Base-by-base conservation (phyloP, 1,140 invertebrate genomes). In the Ephestia elutella region DNA sequence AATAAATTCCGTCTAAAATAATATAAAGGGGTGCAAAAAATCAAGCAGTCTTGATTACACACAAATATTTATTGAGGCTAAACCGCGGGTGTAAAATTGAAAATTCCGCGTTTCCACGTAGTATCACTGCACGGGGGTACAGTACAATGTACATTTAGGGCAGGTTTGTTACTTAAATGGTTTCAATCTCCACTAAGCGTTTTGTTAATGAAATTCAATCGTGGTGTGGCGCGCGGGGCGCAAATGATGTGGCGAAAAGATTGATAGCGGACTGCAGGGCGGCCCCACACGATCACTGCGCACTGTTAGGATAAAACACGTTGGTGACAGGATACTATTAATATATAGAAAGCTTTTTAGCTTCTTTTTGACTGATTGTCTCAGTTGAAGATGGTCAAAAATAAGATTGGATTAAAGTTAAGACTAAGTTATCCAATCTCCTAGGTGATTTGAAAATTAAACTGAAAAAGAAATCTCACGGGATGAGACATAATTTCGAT, bases 191-290 rank as follows among this genome's bases (percentile, higher is more conserved):
- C 75, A 82, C 83, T 87, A 87, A 87, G 83, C 85, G 85, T 80
- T 87, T 76, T 79, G 76, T 85, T 87, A 87, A 87, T 87, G 85
- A 86, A 86, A 87, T 85, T 86, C 82, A 86, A 87, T 86, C 77
- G 81, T 61, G 71, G 71, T 25, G 63, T 63, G 72, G 65, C 68
- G 61, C 66, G 80, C 71, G 75, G 77, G 75, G 80, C 78, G 80
- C 82, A 86, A 87, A 87, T 86, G 85, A 87, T 87, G 85, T 85
- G 85, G 82, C 80, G 73, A 75, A 73, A 81, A 86, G 85, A 87
- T 86, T 83, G 82, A 87, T 86, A 73, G 78, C 64, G 68, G 63
- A 13, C 50, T 25, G 50, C 20, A 53, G 50, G 50, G 19, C n/a
- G 50, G 8, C 3, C 50, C 50, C 21, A 5, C 13, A 15, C 38